Evolutionary conservation across 2,113 vertebrate species (phyloP).

Genomic region (Platycercus adscitus): DNA sequence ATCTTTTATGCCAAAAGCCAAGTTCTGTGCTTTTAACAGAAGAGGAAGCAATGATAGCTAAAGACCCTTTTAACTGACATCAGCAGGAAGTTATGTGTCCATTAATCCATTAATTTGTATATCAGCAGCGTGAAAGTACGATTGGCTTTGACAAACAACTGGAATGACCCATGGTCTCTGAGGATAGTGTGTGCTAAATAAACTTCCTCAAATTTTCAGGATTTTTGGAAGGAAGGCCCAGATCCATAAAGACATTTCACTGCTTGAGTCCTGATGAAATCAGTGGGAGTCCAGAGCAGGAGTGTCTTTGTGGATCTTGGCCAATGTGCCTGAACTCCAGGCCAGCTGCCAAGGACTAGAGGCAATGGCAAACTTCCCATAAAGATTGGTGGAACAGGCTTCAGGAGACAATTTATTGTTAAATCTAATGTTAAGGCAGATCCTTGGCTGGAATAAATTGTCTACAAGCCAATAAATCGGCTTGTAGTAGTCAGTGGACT

Average conservation of each 20-base stretch:
- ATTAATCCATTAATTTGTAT: background rate
- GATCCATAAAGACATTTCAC: background rate
- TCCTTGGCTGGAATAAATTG: background rate
- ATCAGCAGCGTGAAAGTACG: background rate
- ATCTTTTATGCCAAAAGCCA: background rate
- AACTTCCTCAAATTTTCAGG: background rate
- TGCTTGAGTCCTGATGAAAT: background rate
- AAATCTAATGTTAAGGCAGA: background rate
- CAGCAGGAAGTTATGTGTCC: background rate
- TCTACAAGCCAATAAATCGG: background rate
- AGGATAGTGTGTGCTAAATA: background rate
- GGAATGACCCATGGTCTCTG: background rate
- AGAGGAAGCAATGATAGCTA: background rate
- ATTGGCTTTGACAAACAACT: background rate
- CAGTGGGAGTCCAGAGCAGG: background rate
- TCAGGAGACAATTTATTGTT: background rate
- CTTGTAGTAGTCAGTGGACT: background rate
- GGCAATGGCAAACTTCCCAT: background rate
- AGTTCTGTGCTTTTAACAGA: background rate
- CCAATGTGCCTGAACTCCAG: background rate
- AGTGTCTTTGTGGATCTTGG: background rate
- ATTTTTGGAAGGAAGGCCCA: background rate
- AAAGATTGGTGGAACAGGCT: background rate
- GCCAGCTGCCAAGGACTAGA: background rate
- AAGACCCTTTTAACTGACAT: background rate